Evolutionary conservation across 2,888 invertebrate species (phyloP), one percentile per base, ranked within the genome.

Genomic region (Heliconius erato): DNA sequence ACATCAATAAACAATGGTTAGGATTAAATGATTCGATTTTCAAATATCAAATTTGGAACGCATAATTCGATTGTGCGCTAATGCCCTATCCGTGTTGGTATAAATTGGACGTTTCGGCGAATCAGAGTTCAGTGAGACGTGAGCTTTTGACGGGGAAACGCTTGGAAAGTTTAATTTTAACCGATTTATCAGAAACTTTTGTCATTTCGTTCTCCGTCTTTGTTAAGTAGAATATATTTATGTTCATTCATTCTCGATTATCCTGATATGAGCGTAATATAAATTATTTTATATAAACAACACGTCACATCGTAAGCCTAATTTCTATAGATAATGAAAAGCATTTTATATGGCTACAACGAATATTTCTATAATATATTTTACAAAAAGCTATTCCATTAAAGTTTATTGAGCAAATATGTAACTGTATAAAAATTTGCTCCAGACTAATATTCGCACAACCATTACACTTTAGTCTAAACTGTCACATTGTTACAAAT

Each of bases 41-140:
- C 90, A 91, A 94, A 93, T 93, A 93, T 91, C 90, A 91, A 93
- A 94, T 92, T 93, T 90, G 88, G 91, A 92, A 91, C 91, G 90
- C 88, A 89, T 93, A 92, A 94, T 92, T 93, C 92, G 89, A 94
- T 94, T 93, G 92, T 89, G 88, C 89, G 91, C 91, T 94, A 94
- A 94, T 94, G 94, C 94, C 88, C 89, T 90, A 92, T 90, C 89
- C 93, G 90, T 94, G 94, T 94, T 90, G 89, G 88, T 91, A 90
- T 91, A 93, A 93, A 94, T 92, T 89, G 92, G 88, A 90, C 91
- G 93, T 92, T 92, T 90, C 90, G 91, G 91, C 90, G 91, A 91
- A 93, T 93, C 91, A 91, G 90, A 85, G 89, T 69, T 89, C 92
- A 93, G 89, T 92, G 90, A 88, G 88, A 89, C 92, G 89, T 86